These are phyloP conservation scores for Diploptera punctata DNA, from an alignment of 2,888 invertebrate genomes.

Conservation along the genomic window DNA sequence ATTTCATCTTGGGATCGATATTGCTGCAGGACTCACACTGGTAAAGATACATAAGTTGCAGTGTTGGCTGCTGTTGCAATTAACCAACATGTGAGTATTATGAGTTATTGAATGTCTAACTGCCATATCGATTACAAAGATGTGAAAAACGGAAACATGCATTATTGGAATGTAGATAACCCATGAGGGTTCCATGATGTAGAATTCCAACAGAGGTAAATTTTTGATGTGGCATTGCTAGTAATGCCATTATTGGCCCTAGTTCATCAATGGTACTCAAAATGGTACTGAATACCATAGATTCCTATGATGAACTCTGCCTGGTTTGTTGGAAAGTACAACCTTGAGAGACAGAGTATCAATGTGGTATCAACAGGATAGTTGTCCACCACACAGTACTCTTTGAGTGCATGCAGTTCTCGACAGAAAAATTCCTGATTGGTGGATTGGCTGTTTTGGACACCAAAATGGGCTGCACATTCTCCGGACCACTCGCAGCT, in stretches of 20 bases:
- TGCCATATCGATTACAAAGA: not conserved
- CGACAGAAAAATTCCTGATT: not conserved
- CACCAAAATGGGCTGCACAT: no score
- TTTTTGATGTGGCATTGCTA: not conserved
- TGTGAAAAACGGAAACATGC: not conserved
- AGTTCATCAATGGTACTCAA: not conserved
- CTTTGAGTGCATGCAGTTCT: not conserved
- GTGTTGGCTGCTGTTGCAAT: not conserved
- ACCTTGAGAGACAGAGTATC: not conserved
- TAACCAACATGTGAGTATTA: not conserved
- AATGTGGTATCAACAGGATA: not conserved
- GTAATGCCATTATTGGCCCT: slow-evolving; percentile 1
- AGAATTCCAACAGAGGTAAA: not conserved
- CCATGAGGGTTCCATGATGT: not conserved
- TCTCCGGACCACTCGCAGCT: no score
- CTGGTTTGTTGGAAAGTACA: not conserved
- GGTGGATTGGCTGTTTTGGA: not conserved
- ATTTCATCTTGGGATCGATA: not conserved
- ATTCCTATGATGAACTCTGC: not conserved
- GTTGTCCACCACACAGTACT: not conserved
- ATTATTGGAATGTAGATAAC: not conserved
- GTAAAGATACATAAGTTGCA: not conserved
- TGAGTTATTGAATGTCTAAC: not conserved
- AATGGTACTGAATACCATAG: not conserved
- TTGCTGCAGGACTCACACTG: not conserved